phyloP scores from a whole-genome alignment of 1,140 invertebrate genomes.

The Sipha flava region DNA sequence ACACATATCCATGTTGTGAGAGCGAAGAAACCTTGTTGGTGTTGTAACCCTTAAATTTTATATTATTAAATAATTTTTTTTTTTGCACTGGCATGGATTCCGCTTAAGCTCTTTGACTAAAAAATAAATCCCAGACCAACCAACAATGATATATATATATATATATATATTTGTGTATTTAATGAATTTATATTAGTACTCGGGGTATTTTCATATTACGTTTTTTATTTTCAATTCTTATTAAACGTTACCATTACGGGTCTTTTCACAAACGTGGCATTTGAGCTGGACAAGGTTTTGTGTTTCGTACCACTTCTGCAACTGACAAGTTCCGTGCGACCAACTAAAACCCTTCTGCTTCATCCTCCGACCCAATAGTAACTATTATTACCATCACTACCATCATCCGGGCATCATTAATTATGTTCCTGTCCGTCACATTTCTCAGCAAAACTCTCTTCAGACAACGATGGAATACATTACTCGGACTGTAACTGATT shows the following conservation, averaged over 20 bases:
- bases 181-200: no score
- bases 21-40: neutral
- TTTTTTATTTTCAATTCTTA: neutral
- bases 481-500: slow-evolving; percentile 9
- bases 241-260: neutral
- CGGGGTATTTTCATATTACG: neutral
- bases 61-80: neutral
- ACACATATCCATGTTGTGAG: neutral
- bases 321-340: neutral
- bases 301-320: neutral
- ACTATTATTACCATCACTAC: neutral
- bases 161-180: no score
- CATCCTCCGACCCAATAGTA: neutral
- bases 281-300: neutral
- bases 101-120: neutral
- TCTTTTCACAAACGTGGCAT: neutral
- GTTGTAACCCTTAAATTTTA: neutral
- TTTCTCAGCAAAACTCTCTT: slow-evolving; percentile 11
- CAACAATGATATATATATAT: no score
- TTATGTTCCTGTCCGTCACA: slow-evolving; percentile 27
- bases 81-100: slow-evolving; percentile 3
- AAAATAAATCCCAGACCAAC: neutral
- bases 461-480: neutral
- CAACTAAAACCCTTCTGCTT: neutral
- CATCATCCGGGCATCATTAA: neutral